A percentile compares a stretch with the other conserved stretches of the same genome.
These are phyloP conservation scores for Elaeidobius kamerunicus DNA, from an alignment of 2,888 invertebrate species.

Conservation along the genomic window DNA sequence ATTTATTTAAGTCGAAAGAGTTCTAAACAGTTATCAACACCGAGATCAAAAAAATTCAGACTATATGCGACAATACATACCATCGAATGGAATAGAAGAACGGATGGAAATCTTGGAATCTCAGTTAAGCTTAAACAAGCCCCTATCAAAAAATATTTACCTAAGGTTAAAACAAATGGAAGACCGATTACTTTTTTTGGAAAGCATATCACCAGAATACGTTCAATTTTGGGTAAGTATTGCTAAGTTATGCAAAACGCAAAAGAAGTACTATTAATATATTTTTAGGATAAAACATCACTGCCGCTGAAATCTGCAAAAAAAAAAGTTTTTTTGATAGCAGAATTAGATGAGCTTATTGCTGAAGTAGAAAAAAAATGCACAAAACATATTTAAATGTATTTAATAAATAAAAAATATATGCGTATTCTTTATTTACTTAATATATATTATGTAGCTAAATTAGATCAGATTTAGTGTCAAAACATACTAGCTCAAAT, in stretches of 20 bases:
- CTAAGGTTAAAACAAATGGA: conserved; percentile 70
- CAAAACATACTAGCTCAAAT: too few species aligned
- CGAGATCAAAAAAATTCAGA: conserved; percentile 50
- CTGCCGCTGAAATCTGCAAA: conserved; percentile 36
- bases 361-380: conserved; percentile 39
- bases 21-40: conserved; percentile 64
- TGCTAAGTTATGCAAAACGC: too few species aligned
- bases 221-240: conserved; percentile 61
- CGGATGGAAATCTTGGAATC: conserved; percentile 63
- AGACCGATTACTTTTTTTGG: conserved; percentile 67
- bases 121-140: conserved; percentile 55
- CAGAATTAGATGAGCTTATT: conserved; percentile 45
- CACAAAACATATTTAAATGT: too few species aligned
- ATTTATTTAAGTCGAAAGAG: conserved; percentile 60
- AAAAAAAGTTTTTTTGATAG: conserved; percentile 42
- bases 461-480: too few species aligned
- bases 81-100: conserved; percentile 60
- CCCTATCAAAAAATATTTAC: conserved; percentile 63
- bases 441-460: too few species aligned
- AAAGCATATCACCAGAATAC: conserved; percentile 80
- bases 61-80: conserved; percentile 51
- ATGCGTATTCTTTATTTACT: too few species aligned
- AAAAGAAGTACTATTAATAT: background rate
- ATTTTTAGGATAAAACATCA: conserved; percentile 31
- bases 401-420: too few species aligned